Conservation (phyloP, 2,888 invertebrate species). For the Nymphalis urticae region DNA sequence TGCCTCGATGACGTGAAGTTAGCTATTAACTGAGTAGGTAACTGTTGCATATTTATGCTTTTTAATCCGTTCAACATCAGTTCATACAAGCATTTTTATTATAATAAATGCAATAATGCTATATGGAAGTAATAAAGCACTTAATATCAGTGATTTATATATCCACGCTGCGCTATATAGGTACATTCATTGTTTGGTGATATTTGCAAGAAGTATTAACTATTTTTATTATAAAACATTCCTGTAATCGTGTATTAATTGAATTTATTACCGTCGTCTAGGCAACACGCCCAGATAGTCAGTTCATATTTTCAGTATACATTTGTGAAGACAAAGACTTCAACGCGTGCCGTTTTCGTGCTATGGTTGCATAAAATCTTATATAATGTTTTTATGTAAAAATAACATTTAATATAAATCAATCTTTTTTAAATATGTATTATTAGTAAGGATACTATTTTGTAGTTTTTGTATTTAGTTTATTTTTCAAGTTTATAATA, state of each 20-base stretch:
- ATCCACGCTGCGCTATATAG: constrained; percentile 36
- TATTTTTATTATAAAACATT: neutral
- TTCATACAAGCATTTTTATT: constrained; percentile 29
- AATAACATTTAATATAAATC: no score
- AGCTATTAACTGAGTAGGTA: constrained; percentile 23
- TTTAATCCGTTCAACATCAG: constrained; percentile 30
- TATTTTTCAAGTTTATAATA: no score
- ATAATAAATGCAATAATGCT: constrained; percentile 30
- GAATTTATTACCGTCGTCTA: neutral
- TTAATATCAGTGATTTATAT: constrained; percentile 37
- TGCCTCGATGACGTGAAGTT: constrained; percentile 22
- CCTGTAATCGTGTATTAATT: neutral
- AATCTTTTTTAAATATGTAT: no score
- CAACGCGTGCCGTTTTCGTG: constrained; percentile 22
- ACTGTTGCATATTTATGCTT: constrained; percentile 29
- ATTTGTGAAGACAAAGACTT: constrained; percentile 30
- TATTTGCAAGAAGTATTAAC: constrained; percentile 22
- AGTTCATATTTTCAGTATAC: neutral
- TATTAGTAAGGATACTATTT: no score
- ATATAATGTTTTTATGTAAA: neutral
- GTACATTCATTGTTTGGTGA: constrained; percentile 28
- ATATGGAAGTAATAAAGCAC: constrained; percentile 39
- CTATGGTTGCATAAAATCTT: neutral
- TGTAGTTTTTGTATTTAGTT: no score
- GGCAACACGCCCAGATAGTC: neutral